Conservation (phyloP, 2,888 invertebrate species). For the Oscheius myriophilus region DNA sequence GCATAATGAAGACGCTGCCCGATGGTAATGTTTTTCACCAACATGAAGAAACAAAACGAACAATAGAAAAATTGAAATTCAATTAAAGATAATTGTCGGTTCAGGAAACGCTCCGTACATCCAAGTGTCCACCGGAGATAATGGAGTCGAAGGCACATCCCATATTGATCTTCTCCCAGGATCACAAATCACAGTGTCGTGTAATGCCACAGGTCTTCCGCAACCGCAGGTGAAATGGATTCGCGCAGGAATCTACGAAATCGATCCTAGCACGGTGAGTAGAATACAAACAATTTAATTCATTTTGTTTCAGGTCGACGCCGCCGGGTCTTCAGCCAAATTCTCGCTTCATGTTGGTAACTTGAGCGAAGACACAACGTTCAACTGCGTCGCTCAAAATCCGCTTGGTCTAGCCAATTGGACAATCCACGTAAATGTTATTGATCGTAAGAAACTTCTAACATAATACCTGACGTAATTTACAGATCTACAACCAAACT, state of each 20-base stretch:
- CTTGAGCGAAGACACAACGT: slow-evolving; percentile 67
- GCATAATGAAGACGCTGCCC: slow-evolving; percentile 69
- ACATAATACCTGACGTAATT: neutral
- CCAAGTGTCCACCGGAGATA: slow-evolving; percentile 65
- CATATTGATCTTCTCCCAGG: slow-evolving; percentile 66
- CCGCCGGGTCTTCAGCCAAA: slow-evolving; percentile 53
- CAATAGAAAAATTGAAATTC: neutral
- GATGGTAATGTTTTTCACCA: slow-evolving; percentile 46
- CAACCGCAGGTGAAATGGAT: slow-evolving; percentile 69
- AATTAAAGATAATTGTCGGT: neutral
- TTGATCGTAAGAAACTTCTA: slow-evolving; percentile 39
- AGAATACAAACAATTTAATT: neutral
- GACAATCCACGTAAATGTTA: slow-evolving; percentile 65
- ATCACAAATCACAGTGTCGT: slow-evolving; percentile 66
- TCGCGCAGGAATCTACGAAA: slow-evolving; percentile 64
- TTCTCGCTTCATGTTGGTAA: slow-evolving; percentile 68
- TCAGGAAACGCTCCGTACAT: slow-evolving; percentile 66
- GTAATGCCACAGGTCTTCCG: slow-evolving; percentile 67
- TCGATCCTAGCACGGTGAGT: slow-evolving; percentile 66
- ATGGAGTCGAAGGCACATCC: slow-evolving; percentile 63
- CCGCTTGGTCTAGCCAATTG: slow-evolving; percentile 69
- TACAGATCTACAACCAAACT: slow-evolving; percentile 58
- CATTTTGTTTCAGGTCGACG: slow-evolving; percentile 44
- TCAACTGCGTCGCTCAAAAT: slow-evolving; percentile 68
- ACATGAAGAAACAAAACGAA: too few species aligned